Base-by-base conservation (phyloP, 2,113 vertebrate genomes). In the Myotis davidii region DNA sequence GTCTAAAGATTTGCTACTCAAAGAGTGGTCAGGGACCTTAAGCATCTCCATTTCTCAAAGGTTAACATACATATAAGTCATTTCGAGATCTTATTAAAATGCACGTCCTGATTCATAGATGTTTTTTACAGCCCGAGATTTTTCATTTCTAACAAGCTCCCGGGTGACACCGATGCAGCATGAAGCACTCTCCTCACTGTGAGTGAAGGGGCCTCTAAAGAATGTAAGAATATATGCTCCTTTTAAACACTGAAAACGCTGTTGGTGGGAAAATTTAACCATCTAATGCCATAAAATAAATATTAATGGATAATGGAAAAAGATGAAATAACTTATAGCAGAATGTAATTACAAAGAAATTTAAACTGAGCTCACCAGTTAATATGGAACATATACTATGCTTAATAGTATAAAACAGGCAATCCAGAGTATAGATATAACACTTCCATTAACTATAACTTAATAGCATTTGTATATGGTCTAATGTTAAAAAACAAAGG, bases 341-440 rank as follows among this genome's bases (percentile, higher is more conserved):
- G 59, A 74, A 73, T 50, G 10, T 37, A 52, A n/a, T 18, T 73
- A 77, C 2, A 1, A 14, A 56, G 29, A 21, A 85, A 82, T 70
- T 90, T 86, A 93, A 95, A 86, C 25, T 64, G n/a, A 92, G 50
- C 18, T 83, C 16, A 50, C 32, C 59, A 64, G 39, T 29, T 70
- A 45, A 45, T 39, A 3, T 52, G 42, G 34, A 74, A 86, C 69
- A 54, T 54, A n/a, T 4, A 54, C n/a, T 21, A 78, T 16, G 14
- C n/a, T 69, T 64, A 81, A 74, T 54, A 42, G 5, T 39, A 42
- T 18, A 32, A 9, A 74, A n/a, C 59, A 76, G 16, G 34, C n/a
- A 82, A 92, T 52, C 25, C 34, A 86, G 37, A 6, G n/a, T 45
- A n/a, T 9, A 82, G 59, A 83, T n/a, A 69, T 82, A 87, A 76